Evolutionary conservation across 2,888 invertebrate genomes (phyloP).

Genomic region (Mamestra brassicae): DNA sequence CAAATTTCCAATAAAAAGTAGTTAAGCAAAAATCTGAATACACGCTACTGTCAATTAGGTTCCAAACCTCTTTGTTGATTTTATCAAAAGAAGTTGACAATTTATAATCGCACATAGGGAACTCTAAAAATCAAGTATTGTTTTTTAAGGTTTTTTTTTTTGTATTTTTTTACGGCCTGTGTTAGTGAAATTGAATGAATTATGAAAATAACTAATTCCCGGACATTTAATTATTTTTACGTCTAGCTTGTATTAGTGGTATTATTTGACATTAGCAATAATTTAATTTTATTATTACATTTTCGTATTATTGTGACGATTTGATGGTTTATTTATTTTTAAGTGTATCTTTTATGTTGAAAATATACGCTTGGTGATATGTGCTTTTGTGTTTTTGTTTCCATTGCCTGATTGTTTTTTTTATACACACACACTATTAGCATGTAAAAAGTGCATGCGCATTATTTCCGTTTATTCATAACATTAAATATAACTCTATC

Average conservation of each 20-base stretch:
- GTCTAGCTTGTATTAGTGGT: slow-evolving; percentile 59
- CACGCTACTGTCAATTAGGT: not conserved
- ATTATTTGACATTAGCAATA: slow-evolving; percentile 60
- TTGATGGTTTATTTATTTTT: slow-evolving; percentile 83
- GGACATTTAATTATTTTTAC: slow-evolving; percentile 52
- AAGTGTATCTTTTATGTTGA: slow-evolving; percentile 85
- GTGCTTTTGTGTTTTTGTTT: slow-evolving; percentile 79
- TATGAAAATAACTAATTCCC: not conserved
- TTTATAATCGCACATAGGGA: not conserved
- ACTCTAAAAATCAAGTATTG: not conserved
- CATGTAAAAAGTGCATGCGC: not conserved
- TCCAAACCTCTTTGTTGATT: not conserved
- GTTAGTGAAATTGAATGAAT: slow-evolving; percentile 5
- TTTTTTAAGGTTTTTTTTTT: not conserved
- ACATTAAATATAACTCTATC: not conserved
- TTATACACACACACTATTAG: not conserved
- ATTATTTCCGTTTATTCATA: not conserved
- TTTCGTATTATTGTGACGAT: slow-evolving; percentile 55
- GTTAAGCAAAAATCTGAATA: not conserved
- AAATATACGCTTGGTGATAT: slow-evolving; percentile 88
- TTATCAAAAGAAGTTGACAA: not conserved
- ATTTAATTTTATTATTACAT: slow-evolving; percentile 52
- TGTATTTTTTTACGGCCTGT: too few relatives aligned
- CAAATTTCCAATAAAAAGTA: not conserved
- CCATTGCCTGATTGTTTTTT: slow-evolving; percentile 45